Conservation (phyloP, 2,797 vertebrate genomes). For the Etheostoma nigrum region DNA sequence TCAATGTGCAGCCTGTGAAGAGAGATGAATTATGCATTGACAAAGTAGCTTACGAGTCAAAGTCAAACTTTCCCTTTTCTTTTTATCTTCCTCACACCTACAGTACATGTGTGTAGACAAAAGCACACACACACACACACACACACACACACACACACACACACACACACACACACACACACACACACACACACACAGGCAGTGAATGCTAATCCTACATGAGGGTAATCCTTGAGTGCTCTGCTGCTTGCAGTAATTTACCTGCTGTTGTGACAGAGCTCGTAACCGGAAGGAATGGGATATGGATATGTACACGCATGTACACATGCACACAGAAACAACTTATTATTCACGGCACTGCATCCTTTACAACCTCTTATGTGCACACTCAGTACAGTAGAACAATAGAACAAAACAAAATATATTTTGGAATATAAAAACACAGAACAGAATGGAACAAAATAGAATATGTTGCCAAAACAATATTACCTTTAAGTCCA, state of each 20-base stretch:
- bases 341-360: constrained; percentile 28
- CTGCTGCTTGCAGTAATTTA: constrained; percentile 78
- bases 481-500: neutral
- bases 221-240: constrained; percentile 82
- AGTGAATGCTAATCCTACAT: constrained; percentile 76
- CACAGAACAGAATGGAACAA: too few species aligned
- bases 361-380: constrained; percentile 6
- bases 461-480: neutral
- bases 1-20: constrained; percentile 54
- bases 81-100: constrained; percentile 65
- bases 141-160: constrained; percentile 4
- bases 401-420: neutral
- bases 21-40: constrained; percentile 73
- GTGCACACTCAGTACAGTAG: neutral
- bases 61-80: constrained; percentile 68
- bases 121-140: constrained; percentile 32
- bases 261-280: constrained; percentile 75
- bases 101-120: constrained; percentile 63
- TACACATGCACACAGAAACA: constrained; percentile 6
- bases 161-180: constrained; percentile 20
- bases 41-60: constrained; percentile 74
- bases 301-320: constrained; percentile 42
- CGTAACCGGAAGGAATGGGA: constrained; percentile 55
- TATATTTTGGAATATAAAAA: neutral
- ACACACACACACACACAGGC: constrained; percentile 42